Base-by-base conservation (phyloP, 2,797 vertebrate genomes). In the Rallus crepitans region DNA sequence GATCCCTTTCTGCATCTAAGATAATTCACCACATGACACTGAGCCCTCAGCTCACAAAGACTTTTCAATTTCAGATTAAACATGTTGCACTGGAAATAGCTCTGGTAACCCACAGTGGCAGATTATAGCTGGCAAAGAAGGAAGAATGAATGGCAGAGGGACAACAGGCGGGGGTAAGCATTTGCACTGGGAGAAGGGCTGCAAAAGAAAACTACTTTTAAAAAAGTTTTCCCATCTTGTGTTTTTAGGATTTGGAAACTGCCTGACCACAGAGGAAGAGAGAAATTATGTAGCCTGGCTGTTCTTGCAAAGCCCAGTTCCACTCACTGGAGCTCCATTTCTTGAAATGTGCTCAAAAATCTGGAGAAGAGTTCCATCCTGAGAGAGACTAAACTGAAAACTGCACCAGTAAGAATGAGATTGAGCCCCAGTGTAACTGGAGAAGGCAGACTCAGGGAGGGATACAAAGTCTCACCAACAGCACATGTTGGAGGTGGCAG, bases 11-110 rank as follows among this genome's bases (percentile, higher is more conserved):
- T 80, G 77, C 57, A 20, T 73, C 45, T 59, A 16, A 87, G 86
- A 92, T 77, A 91, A 91, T 85, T 95, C 92, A 76, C 75, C 64
- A 10, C 84, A 61, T 9, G 55, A 92, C 93, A 72, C n/a, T 0
- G 64, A 80, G 73, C 85, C 65, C 93, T 82, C 91, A 5, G 85
- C 19, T 57, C 87, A 96, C 90, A 93, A 96, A 91, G 93, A 91
- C 90, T 94, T 96, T 97, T 87, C 92, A 90, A 86, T 96, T 94
- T 95, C 0, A n/a, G 93, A 96, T 97, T 96, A 96, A 92, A 76
- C 6, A 16, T 4, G 14, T 66, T 65, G 76, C 73, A 90, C 55
- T 90, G 75, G 82, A 90, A 96, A 75, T 33, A 82, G 89, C 87
- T 87, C 40, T 31, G 85, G 81, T 82, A 85, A 95, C 6, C 42